Base-by-base conservation (phyloP, 2,888 invertebrate species). In the Zeuzera pyrina region DNA sequence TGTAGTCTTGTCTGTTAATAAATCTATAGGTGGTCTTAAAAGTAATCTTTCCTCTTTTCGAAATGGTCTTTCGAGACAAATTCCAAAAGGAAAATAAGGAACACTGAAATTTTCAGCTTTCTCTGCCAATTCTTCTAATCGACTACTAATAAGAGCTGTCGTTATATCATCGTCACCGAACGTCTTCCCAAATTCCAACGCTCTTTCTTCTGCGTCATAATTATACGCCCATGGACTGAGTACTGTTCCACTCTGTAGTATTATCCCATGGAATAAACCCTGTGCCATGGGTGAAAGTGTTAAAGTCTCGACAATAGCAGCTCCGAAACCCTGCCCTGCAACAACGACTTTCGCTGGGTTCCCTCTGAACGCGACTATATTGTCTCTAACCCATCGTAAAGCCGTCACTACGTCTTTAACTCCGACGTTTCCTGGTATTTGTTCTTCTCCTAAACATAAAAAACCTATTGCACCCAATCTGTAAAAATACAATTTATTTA, bases 281-380 rank as follows among this genome's bases (percentile, higher is more conserved):
- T 47, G 39, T 0, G 64, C 57, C 55, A 62, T 64, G 1, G 62
- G 49, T 0, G 71, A 64, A 2, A 81, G 33, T 21, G 57, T 46
- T 7, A 78, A 34, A 1, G 67, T 62, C 39, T 83, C 79, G 0
- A 67, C 68, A 36, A 79, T 65, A 0, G 81, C 77, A 0, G 79
- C 81, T 5, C 71, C 81, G 15, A 72, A 63, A 11, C 81, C 50
- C 36, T 81, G 77, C 1, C 83, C 81, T 0, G 54, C 81, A 3
- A 76, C 36, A 3, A 72, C 59, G 1, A 79, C 64, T 32, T 58
- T 64, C 2, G 65, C 44, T 2, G 81, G 59, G 34, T 72, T 69
- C n/a, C 83, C 83, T 34, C 62, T 57, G 33, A 83, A 83, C 0
- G 79, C 81, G 1, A 68, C 53, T 3, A 81, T 76, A 37, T 81